Base-by-base conservation (phyloP, 2,797 vertebrate genomes). In the Apogon talboti region DNA sequence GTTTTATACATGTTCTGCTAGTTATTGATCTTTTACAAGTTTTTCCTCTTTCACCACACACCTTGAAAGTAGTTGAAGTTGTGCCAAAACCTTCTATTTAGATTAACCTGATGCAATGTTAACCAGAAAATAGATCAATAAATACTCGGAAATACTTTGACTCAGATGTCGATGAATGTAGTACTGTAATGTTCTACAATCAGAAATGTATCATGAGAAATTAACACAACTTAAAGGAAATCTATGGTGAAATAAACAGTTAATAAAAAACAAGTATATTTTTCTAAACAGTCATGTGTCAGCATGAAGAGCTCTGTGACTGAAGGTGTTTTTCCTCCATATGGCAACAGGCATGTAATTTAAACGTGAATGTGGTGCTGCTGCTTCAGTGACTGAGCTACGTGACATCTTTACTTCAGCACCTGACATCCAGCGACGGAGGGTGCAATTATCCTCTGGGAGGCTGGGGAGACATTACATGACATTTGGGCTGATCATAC, bases 401-500 rank as follows among this genome's bases (percentile, higher is more conserved):
- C 9, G 33, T 35, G 3, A 42, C 46, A 40, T 69, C 49, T 70
- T 42, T 38, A 57, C 38, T 33, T 44, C 15, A 0, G 28, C 51
- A 54, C 41, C 51, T 62, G 62, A 58, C 45, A 51, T 43, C 41
- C 33, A 13, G 51, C 9, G 8, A 42, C 2, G 3, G 21, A 42
- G 40, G 4, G 24, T 30, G 33, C 37, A 64, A 67, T 77, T 70
- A 69, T 51, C 55, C 33, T 16, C 47, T 76, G 48, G 42, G 18
- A 48, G 30, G 15, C 40, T n/a, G 30, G 21, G 51, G 57, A 71
- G 14, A 73, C 62, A 41, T 64, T 45, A 37, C 41, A 15, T 61
- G 76, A 65, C 56, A 67, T 77, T 77, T 73, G 43, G 45, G 55
- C 15, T 62, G 52, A 69, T 69, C 63, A 43, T n/a, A 74, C 51